Percentiles rank a stretch among this genome's conserved stretches.
phyloP scores from a whole-genome alignment of 1,140 invertebrate genomes.

The Ganaspis sp. region DNA sequence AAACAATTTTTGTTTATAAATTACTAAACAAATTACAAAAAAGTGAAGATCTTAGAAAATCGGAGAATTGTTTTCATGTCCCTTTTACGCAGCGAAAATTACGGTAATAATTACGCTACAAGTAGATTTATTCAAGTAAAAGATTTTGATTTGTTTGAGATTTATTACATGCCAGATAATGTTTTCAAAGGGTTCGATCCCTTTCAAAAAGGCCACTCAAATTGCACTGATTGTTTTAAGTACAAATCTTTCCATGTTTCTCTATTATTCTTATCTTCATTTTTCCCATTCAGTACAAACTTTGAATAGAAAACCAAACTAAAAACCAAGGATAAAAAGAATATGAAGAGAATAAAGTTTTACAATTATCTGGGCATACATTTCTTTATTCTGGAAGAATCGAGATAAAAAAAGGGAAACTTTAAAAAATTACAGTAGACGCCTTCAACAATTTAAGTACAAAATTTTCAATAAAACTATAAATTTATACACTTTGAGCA shows the following conservation, averaged over 20 bases:
- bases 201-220: conserved; percentile 1
- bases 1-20: too few relatives aligned
- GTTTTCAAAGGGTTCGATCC: background rate
- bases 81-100: background rate
- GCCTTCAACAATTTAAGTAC: background rate
- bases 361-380: too few relatives aligned
- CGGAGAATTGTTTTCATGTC: background rate
- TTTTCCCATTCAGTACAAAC: background rate
- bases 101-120: background rate
- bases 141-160: conserved; percentile 17
- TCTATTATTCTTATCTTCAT: background rate
- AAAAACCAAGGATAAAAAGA: background rate
- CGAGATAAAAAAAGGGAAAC: background rate
- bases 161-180: background rate
- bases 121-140: background rate
- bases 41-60: background rate
- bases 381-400: too few relatives aligned
- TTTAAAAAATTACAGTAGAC: background rate
- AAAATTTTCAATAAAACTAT: background rate
- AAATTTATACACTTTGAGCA: background rate
- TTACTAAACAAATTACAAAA: too few relatives aligned
- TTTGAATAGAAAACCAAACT: background rate
- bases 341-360: too few relatives aligned
- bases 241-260: background rate
- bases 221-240: background rate